Percentiles rank a stretch among this genome's conserved stretches.
phyloP scores from a whole-genome alignment of 2,113 vertebrate genomes.

The Heliornis fulica region DNA sequence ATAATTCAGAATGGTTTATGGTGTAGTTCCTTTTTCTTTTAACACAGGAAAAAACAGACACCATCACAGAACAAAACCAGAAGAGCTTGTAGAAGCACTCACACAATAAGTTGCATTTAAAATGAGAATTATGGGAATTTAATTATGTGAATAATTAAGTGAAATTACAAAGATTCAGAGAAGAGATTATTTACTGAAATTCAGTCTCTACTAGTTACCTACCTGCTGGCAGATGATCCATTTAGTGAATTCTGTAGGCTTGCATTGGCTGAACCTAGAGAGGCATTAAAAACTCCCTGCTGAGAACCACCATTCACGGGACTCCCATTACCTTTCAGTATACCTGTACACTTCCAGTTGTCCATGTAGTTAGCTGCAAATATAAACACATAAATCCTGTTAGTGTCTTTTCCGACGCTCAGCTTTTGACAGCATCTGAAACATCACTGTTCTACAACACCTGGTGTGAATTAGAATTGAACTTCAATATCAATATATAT shows the following conservation, averaged over 20 bases:
- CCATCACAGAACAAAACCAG: not conserved
- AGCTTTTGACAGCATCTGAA: too few species aligned
- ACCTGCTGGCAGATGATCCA: slow-evolving; percentile 91
- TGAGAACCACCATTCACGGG: slow-evolving; percentile 88
- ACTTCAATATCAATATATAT: not conserved
- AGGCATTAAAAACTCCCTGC: slow-evolving; percentile 83
- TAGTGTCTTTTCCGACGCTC: not conserved
- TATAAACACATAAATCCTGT: not conserved
- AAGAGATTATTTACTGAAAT: not conserved
- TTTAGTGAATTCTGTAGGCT: slow-evolving; percentile 86
- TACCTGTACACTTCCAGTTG: slow-evolving; percentile 98
- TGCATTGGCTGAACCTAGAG: slow-evolving; percentile 80
- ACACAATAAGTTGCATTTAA: not conserved
- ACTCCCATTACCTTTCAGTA: slow-evolving; percentile 96
- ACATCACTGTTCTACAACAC: too few species aligned
- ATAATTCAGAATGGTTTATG: not conserved
- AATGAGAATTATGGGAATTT: too few species aligned
- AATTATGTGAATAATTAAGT: too few species aligned
- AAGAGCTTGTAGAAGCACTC: not conserved
- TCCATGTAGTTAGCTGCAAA: slow-evolving; percentile 96
- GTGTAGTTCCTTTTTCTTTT: not conserved
- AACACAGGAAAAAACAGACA: not conserved
- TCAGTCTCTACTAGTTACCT: slow-evolving; percentile 55
- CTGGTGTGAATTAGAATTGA: not conserved
- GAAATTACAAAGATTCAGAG: not conserved